Conservation (phyloP, 2,888 invertebrate species). For the Exephanes ischioxanthus region DNA sequence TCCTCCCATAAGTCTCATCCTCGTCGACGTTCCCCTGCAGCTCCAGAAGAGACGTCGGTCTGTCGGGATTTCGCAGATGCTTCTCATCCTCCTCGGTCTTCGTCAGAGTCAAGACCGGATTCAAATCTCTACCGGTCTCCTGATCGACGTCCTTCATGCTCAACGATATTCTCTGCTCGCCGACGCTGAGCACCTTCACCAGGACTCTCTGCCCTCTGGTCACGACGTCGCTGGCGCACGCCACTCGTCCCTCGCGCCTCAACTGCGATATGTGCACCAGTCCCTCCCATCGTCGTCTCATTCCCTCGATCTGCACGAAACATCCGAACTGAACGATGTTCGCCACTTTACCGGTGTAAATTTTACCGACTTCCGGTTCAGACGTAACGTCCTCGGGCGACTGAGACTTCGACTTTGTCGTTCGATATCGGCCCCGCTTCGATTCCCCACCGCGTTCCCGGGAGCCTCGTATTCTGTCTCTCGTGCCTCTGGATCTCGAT, state of each 20-base stretch:
- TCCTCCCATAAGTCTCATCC: slow-evolving; percentile 93
- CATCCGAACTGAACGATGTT: slow-evolving; percentile 99
- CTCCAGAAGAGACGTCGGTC: slow-evolving; percentile 89
- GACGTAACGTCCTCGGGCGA: slow-evolving; percentile 86
- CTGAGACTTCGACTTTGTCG: slow-evolving; percentile 78
- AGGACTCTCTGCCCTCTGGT: slow-evolving; percentile 94
- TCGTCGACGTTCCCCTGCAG: slow-evolving; percentile 88
- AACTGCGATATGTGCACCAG: slow-evolving; percentile 98
- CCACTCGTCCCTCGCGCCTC: slow-evolving; percentile 96
- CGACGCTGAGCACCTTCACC: slow-evolving; percentile 95
- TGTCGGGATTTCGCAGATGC: slow-evolving; percentile 95
- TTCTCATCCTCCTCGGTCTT: slow-evolving; percentile 89
- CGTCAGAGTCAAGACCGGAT: slow-evolving; percentile 91
- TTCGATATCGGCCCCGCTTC: slow-evolving; percentile 71
- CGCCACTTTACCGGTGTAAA: slow-evolving; percentile 97
- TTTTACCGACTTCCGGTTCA: slow-evolving; percentile 93
- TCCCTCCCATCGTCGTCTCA: slow-evolving; percentile 96
- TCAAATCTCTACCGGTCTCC: slow-evolving; percentile 96
- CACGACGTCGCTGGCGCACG: slow-evolving; percentile 97
- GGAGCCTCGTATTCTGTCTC: slow-evolving; percentile 72
- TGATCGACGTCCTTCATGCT: slow-evolving; percentile 99
- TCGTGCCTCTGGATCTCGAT: slow-evolving; percentile 69
- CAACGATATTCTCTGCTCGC: slow-evolving; percentile 94
- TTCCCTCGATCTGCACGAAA: slow-evolving; percentile 97
- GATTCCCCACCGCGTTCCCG: slow-evolving; percentile 75